phyloP scores from a whole-genome alignment of 1,140 invertebrate genomes.

The Drosophila tani region DNA sequence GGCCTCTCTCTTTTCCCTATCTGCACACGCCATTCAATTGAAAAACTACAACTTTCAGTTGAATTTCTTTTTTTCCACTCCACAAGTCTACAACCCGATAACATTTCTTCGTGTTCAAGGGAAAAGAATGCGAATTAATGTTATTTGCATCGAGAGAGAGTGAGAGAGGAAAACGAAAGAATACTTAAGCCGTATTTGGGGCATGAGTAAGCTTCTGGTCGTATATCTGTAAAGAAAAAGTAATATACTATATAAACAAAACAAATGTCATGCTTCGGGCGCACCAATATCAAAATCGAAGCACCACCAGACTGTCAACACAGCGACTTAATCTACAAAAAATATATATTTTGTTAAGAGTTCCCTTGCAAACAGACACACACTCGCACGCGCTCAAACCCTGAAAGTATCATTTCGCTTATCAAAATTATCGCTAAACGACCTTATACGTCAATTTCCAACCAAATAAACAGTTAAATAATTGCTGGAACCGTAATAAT shows the following conservation, averaged over 20 bases:
- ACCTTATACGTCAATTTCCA: constrained; percentile 66
- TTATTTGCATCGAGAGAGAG: constrained; percentile 51
- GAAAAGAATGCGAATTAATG: constrained; percentile 36
- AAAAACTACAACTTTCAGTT: constrained; percentile 49
- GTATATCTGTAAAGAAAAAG: constrained; percentile 21
- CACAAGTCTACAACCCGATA: constrained; percentile 21
- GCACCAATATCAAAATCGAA: constrained; percentile 37
- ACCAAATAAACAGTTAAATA: constrained; percentile 52
- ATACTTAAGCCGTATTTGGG: constrained; percentile 30
- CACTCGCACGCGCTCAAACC: constrained; percentile 8
- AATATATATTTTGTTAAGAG: constrained; percentile 47
- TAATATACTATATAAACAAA: constrained; percentile 28
- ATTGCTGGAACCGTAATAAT: constrained; percentile 39
- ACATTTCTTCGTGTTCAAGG: constrained; percentile 35
- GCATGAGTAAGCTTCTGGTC: constrained; percentile 56
- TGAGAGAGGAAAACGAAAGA: constrained; percentile 1
- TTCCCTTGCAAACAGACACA: constrained; percentile 27
- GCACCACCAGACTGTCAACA: constrained; percentile 56
- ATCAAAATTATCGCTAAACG: constrained; percentile 74
- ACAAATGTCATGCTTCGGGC: constrained; percentile 33
- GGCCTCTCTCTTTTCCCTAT: constrained; percentile 27
- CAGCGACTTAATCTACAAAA: constrained; percentile 65
- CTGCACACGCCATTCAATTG: constrained; percentile 65
- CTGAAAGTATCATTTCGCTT: constrained; percentile 51
- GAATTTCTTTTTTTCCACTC: constrained; percentile 32